Conservation (phyloP, 2,888 invertebrate genomes). For the Aphelenchoides bicaudatus region DNA sequence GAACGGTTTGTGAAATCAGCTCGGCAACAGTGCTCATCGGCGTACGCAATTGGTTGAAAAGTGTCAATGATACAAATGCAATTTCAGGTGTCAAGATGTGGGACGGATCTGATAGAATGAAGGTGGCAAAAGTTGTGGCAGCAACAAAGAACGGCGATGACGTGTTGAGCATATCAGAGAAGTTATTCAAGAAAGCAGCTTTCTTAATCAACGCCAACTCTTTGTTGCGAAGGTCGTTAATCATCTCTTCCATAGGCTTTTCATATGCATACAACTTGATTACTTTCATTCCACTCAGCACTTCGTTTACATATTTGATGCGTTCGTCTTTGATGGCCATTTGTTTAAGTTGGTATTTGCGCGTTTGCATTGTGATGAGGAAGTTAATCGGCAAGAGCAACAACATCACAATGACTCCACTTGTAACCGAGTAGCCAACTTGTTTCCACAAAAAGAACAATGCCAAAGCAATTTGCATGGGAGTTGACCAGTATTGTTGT, state of each 20-base stretch:
- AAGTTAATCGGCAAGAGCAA: constrained; percentile 71
- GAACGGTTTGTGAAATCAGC: constrained; percentile 58
- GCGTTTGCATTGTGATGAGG: constrained; percentile 53
- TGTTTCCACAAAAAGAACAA: constrained; percentile 63
- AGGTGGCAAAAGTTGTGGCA: constrained; percentile 57
- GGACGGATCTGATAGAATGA: constrained; percentile 45
- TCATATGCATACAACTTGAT: constrained; percentile 66
- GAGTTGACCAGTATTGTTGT: constrained; percentile 59
- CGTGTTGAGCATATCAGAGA: constrained; percentile 57
- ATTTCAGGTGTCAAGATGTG: constrained; percentile 65
- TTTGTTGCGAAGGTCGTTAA: constrained; percentile 48
- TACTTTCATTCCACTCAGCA: constrained; percentile 81
- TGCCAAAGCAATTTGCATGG: constrained; percentile 53
- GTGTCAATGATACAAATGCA: constrained; percentile 91
- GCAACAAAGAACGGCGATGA: constrained; percentile 58
- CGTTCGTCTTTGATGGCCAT: constrained; percentile 91
- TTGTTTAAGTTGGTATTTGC: constrained; percentile 69
- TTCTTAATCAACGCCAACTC: constrained; percentile 49
- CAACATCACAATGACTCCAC: constrained; percentile 89
- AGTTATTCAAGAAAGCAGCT: constrained; percentile 54
- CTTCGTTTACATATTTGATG: constrained; percentile 88
- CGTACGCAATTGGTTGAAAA: constrained; percentile 93
- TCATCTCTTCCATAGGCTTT: constrained; percentile 57
- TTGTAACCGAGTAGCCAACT: constrained; percentile 77
- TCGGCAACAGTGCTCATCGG: constrained; percentile 82